Evolutionary conservation across 37 sponge, comb jelly and placozoan genomes (phyloP), one percentile per base, ranked within the genome.

Genomic region (Haliclona indistincta): DNA sequence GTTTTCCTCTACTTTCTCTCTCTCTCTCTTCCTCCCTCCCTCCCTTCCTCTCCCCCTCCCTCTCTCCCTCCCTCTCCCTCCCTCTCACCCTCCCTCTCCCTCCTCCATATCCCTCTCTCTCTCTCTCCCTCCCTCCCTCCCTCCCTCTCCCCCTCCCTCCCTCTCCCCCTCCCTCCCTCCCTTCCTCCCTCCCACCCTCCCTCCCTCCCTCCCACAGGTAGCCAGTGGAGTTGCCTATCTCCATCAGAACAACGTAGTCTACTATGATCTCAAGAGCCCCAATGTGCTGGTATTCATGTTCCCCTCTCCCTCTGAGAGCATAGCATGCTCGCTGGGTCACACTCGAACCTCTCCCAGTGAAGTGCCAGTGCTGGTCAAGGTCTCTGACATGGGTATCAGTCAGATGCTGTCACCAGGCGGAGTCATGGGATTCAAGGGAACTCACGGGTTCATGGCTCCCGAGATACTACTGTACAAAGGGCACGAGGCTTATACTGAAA

Each of bases 341-440:
- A n/a, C n/a, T n/a, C n/a, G n/a, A n/a, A n/a, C n/a, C n/a, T n/a
- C n/a, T n/a, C n/a, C n/a, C n/a, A n/a, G n/a, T n/a, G 41, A 17
- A 47, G 33, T 0, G 43, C 67, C 34, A 79, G 86, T 54, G 61
- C 76, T 29, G 89, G 85, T 45, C 47, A 89, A 94, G 71, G 86
- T 95, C 33, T 85, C 96, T 71, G 96, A 95, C 69, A 54, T 95
- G 56, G 96, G 96, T 4, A 91, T 95, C 70, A 95, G 96, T 78
- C 77, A 88, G 30, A 56, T 33, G 26, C 13, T 74, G 19, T 52
- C 72, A 42, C 80, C 90, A 5, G 89, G 89, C 0, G 77, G 90
- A 15, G 77, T 73, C 52, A 84, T 80, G 75, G 89, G 89, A 37
- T 88, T 78, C 75, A 81, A 88, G 54, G 95, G 95, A 0, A 93